Evolutionary conservation across 2,888 invertebrate species (phyloP).

Genomic region (Boloria euphrosyne): DNA sequence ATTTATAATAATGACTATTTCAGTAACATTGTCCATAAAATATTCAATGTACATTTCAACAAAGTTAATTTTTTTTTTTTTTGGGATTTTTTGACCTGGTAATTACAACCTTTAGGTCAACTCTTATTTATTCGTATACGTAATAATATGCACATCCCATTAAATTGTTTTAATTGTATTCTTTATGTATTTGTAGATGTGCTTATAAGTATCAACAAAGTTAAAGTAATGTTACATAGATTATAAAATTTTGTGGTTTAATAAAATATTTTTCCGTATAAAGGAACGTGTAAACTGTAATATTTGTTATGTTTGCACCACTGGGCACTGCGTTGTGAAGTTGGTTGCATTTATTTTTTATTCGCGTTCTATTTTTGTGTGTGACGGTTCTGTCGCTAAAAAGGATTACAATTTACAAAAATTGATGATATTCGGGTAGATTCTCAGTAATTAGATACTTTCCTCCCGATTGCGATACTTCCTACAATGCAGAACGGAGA

Average conservation of each 20-base stretch:
- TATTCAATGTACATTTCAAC: too few species aligned
- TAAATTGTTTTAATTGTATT: too few species aligned
- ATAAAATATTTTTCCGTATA: neutral
- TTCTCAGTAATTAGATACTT: conserved; percentile 55
- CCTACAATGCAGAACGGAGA: conserved; percentile 79
- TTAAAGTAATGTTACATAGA: too few species aligned
- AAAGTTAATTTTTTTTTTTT: too few species aligned
- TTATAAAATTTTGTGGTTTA: neutral
- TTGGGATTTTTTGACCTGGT: too few species aligned
- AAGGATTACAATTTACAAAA: conserved; percentile 66
- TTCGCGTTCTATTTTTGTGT: conserved; percentile 82
- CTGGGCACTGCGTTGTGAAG: conserved; percentile 49
- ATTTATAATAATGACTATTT: too few species aligned
- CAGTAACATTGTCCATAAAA: too few species aligned
- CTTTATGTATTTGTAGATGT: too few species aligned
- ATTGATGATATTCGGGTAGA: conserved; percentile 69
- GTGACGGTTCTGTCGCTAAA: conserved; percentile 77
- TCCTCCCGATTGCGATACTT: conserved; percentile 68
- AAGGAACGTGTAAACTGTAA: conserved; percentile 14
- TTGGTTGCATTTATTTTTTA: conserved; percentile 77
- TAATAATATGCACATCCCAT: too few species aligned
- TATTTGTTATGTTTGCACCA: conserved; percentile 45
- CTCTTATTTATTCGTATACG: too few species aligned
- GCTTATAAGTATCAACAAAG: too few species aligned
- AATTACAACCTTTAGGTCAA: too few species aligned